Percentiles rank a stretch among this genome's conserved stretches.
phyloP scores from a whole-genome alignment of 2,888 invertebrate genomes.

The Dioctria rufipes region DNA sequence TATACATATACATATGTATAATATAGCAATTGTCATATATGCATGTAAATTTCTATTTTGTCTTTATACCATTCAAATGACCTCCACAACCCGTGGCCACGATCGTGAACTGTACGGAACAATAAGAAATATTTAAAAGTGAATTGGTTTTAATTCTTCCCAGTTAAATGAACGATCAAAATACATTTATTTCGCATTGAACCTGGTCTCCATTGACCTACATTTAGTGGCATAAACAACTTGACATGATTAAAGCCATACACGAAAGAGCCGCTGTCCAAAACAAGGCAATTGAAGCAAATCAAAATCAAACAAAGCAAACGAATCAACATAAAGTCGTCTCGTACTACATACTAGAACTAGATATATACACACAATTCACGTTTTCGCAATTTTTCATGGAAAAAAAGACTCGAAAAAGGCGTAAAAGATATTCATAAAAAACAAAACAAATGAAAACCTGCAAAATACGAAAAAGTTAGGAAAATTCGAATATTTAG shows the following conservation, averaged over 20 bases:
- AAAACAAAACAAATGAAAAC: too few species aligned
- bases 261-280: constrained; percentile 31
- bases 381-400: too few species aligned
- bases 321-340: not conserved
- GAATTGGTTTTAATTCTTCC: not conserved
- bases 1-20: too few species aligned
- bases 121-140: not conserved
- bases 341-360: too few species aligned
- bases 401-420: too few species aligned
- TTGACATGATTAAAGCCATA: constrained; percentile 14
- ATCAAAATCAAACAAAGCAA: constrained; percentile 35
- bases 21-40: too few species aligned
- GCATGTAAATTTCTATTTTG: too few species aligned
- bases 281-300: constrained; percentile 44
- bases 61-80: not conserved
- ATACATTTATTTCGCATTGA: constrained; percentile 37
- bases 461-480: too few species aligned
- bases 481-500: too few species aligned
- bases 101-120: not conserved
- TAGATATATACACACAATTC: too few species aligned
- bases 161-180: not conserved
- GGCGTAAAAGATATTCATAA: too few species aligned
- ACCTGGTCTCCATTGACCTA: constrained; percentile 45
- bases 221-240: not conserved
- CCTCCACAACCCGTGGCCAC: not conserved